Base-by-base conservation (phyloP, 2,797 vertebrate species). In the Galaxias olidus region DNA sequence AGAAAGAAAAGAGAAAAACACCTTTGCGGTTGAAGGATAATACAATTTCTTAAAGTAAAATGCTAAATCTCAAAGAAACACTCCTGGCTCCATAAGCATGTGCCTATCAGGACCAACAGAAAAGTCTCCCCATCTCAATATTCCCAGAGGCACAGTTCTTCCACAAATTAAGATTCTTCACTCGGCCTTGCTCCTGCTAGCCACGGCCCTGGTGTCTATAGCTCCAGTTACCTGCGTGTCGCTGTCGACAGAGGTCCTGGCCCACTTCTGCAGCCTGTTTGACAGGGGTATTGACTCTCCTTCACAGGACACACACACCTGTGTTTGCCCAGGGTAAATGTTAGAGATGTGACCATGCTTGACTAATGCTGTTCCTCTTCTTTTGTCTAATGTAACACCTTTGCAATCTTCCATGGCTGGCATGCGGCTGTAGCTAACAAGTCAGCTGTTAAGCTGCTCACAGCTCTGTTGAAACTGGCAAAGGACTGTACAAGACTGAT, bases 281-380 rank as follows among this genome's bases (percentile, higher is more conserved):
- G 61, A 49, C 63, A 69, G 77, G 72, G 70, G 59, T 74, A 79
- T 87, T 86, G 84, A 80, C 82, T 80, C 79, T 80, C 52, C 79
- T 81, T 86, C 70, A 69, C 59, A 50, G 75, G 75, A 80, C 72
- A 84, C 77, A 83, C 75, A 70, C 74, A 14, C 19, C 0, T 49
- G 45, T 1, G 69, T 86, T 85, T 84, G 84, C 78, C 69, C 71
- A 17, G 74, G 68, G 82, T 86, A 88, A 88, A 88, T 84, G 85
- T 83, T 77, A 75, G 66, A 70, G 67, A 65, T 66, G 59, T 75
- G 77, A 73, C 72, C 79, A 65, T 78, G 75, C 73, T 80, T 78
- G 79, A 80, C 68, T 80, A 76, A 83, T 79, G 78, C 63, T 58
- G 75, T 64, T 66, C 69, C 66, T 82, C 68, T 63, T 69, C 61